Evolutionary conservation across 2,888 invertebrate genomes (phyloP), one percentile per base, ranked within the genome.

Genomic region (Andricus curvator): DNA sequence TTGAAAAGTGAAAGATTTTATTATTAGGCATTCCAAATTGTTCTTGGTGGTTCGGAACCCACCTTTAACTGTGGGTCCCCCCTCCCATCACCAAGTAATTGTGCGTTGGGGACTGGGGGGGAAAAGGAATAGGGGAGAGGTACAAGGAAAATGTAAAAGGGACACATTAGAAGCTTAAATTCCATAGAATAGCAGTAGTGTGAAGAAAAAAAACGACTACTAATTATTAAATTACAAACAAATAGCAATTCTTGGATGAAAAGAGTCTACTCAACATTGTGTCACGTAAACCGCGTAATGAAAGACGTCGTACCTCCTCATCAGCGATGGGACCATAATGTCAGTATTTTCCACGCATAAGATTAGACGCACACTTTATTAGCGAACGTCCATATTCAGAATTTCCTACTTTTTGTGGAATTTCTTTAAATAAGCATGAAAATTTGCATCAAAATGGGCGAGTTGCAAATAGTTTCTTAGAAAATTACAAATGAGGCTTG

Each of bases 371-470:
- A 25, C 25, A 62, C 25, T 62, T 62, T 62, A 25, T 62, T 62
- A 37, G 48, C 44, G 66, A 81, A 78, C 79, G 70, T 77, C 37
- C 76, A 79, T 79, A 22, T 79, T 79, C 68, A 65, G 70, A 62
- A 70, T 60, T 81, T 79, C 79, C 70, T 76, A 66, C 41, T 51
- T 80, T 78, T 64, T 22, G 29, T 64, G 25, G 13, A 64, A 15
- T 29, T 44, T 65, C 15, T 67, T 80, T 77, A 44, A 51, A 56
- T 41, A n/a, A 67, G 41, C 20, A 6, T 56, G 22, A 44, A 60
- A 78, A 80, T 80, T 78, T 78, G 48, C 80, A 78, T 80, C 22
- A 68, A n/a, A 78, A 68, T 64, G 60, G 9, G 0, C n/a, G 20
- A 29, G 41, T 25, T 29, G 33, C 62, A 44, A 48, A 64, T 64